Conservation (phyloP, 1,140 invertebrate genomes). For the Sipha flava region DNA sequence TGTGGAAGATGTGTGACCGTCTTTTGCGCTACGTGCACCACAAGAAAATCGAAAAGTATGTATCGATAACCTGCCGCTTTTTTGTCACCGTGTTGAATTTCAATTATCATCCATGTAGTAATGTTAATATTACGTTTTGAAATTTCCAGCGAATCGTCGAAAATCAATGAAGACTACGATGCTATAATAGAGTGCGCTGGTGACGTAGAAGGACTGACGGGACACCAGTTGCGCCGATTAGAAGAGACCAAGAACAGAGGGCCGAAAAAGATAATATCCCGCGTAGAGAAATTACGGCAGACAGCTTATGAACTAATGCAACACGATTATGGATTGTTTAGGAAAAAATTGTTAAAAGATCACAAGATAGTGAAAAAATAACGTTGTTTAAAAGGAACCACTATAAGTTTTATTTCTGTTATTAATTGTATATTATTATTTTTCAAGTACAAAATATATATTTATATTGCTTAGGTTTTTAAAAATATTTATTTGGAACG, state of each 20-base stretch:
- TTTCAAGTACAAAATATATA: not conserved
- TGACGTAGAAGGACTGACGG: not conserved
- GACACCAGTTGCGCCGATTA: not conserved
- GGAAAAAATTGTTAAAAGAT: constrained; percentile 20
- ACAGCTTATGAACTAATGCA: constrained; percentile 14
- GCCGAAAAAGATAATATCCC: not conserved
- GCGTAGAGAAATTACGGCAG: constrained; percentile 1
- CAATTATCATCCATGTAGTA: no score
- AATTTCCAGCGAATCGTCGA: not conserved
- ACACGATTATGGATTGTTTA: not conserved
- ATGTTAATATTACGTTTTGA: not conserved
- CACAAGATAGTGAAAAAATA: not conserved
- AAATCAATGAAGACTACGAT: not conserved
- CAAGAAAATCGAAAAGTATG: not conserved
- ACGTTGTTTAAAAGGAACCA: not conserved
- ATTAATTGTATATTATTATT: not conserved
- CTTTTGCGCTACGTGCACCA: not conserved
- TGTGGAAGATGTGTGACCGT: constrained; percentile 8
- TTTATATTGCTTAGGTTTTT: no score
- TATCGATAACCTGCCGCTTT: not conserved
- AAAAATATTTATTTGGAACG: no score
- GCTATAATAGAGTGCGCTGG: not conserved
- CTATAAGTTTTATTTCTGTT: not conserved
- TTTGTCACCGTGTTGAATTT: no score
- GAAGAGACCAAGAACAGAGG: not conserved